phyloP scores from a whole-genome alignment of 2,113 vertebrate genomes.

The Dicrurus megarhynchus region DNA sequence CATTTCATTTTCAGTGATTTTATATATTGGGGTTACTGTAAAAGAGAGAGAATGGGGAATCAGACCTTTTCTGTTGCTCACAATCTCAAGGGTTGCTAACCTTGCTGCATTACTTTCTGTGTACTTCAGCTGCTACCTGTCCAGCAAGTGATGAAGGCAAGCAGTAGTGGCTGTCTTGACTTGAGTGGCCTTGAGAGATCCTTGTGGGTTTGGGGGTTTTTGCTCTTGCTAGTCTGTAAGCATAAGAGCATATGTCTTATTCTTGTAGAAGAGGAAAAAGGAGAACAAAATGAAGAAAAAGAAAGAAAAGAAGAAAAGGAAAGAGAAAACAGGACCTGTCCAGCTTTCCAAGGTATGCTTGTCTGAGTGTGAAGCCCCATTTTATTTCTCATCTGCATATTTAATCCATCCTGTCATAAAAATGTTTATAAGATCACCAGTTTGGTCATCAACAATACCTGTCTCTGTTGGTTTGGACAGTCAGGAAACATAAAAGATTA shows the following conservation, averaged over 20 bases:
- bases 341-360: slow-evolving; percentile 86
- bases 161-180: not conserved
- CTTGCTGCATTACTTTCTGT: not conserved
- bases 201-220: not conserved
- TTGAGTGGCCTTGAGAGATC: not conserved
- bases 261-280: slow-evolving; percentile 83
- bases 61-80: not conserved
- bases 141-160: not conserved
- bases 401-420: not conserved
- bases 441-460: not conserved
- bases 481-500: not conserved
- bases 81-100: not conserved
- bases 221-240: not conserved
- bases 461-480: not conserved
- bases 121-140: not conserved
- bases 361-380: not conserved
- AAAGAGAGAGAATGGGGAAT: not conserved
- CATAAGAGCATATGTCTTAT: not conserved
- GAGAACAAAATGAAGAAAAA: slow-evolving; percentile 84
- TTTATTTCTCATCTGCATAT: not conserved
- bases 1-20: not conserved
- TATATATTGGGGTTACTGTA: not conserved
- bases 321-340: slow-evolving; percentile 79
- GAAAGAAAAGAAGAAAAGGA: slow-evolving; percentile 84
- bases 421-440: not conserved